A percentile compares a stretch with the other conserved stretches of the same genome.
These are phyloP conservation scores for Hoplodrina blanda DNA, from an alignment of 2,888 invertebrate genomes.

Conservation along the genomic window DNA sequence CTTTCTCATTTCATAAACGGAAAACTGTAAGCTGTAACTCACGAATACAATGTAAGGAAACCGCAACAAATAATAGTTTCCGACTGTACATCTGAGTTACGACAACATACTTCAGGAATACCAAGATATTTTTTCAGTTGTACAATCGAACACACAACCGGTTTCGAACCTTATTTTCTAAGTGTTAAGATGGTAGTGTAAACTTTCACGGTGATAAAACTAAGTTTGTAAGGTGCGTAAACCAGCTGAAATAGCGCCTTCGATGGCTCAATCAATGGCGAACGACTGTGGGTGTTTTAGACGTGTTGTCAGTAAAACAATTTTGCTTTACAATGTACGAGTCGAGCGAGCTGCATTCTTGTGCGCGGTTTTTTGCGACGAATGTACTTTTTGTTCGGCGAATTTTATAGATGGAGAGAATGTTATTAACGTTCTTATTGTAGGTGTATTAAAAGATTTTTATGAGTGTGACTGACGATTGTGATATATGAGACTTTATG, in stretches of 20 bases:
- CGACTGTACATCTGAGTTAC: slow-evolving; percentile 86
- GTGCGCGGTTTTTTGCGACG: slow-evolving; percentile 51
- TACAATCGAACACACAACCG: not conserved
- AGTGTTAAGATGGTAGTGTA: slow-evolving; percentile 28
- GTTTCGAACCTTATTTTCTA: not conserved
- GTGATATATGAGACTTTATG: not conserved
- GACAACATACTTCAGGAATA: slow-evolving; percentile 80
- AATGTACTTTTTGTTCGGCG: slow-evolving; percentile 47
- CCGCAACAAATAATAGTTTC: slow-evolving; percentile 89
- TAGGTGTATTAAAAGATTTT: slow-evolving; percentile 25
- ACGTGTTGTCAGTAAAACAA: slow-evolving; percentile 86
- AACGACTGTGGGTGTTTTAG: slow-evolving; percentile 81
- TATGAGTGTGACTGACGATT: not conserved
- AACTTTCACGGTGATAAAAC: slow-evolving; percentile 25
- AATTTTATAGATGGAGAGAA: slow-evolving; percentile 13
- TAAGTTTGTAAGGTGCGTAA: slow-evolving; percentile 71
- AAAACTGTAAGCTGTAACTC: slow-evolving; percentile 81
- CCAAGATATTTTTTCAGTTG: slow-evolving; percentile 56
- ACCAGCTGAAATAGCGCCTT: slow-evolving; percentile 81
- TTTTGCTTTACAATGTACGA: slow-evolving; percentile 84
- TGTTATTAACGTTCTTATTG: slow-evolving; percentile 31
- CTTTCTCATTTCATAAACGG: slow-evolving; percentile 79
- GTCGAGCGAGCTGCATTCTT: slow-evolving; percentile 65
- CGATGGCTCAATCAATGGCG: slow-evolving; percentile 88
- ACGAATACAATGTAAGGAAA: slow-evolving; percentile 84